Evolutionary conservation across 2,113 vertebrate species (phyloP), one percentile per base, ranked within the genome.

Genomic region (Hippopotamus amphibius): DNA sequence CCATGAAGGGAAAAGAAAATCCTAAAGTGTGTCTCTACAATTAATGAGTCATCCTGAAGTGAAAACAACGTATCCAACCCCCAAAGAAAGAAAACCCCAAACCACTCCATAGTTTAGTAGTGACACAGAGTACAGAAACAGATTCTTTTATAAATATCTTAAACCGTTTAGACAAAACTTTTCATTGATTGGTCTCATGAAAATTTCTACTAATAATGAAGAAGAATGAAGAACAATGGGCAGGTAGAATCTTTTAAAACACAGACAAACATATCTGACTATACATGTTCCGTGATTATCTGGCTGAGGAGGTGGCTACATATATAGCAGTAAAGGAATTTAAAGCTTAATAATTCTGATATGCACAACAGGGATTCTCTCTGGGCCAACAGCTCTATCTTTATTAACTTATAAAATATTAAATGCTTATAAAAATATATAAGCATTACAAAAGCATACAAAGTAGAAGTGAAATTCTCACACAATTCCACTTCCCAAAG

Each of bases 111-210:
- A 59, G 16, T 81, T 96, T 83, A 93, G 30, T 53, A 79, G 37
- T 71, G 61, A 93, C 83, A 90, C 3, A n/a, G 53, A 85, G 63
- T 76, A 79, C 1, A 76, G 5, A 91, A 79, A 91, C 46, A 92
- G 16, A 72, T 90, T 97, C 46, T 94, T 95, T 81, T 61, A 61
- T 79, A 96, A 80, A 81, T 37, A 46, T 50, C 53, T 92, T 37
- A 88, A 71, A 77, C 11, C 86, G 41, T 63, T 95, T 80, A 83
- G 50, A 93, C n/a, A 93, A 88, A 80, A 71, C 46, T 77, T 61
- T 71, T 55, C 53, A 76, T 2, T 79, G 26, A 92, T 26, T 86
- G 33, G 81, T 88, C 65, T 91, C 15, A 74, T 28, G 43, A 17
- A 84, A 92, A 65, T 82, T 71, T 86, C 57, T 90, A 76, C 33